These are phyloP conservation scores for Gymnodraco acuticeps DNA, from an alignment of 2,797 vertebrate genomes.

Conservation along the genomic window DNA sequence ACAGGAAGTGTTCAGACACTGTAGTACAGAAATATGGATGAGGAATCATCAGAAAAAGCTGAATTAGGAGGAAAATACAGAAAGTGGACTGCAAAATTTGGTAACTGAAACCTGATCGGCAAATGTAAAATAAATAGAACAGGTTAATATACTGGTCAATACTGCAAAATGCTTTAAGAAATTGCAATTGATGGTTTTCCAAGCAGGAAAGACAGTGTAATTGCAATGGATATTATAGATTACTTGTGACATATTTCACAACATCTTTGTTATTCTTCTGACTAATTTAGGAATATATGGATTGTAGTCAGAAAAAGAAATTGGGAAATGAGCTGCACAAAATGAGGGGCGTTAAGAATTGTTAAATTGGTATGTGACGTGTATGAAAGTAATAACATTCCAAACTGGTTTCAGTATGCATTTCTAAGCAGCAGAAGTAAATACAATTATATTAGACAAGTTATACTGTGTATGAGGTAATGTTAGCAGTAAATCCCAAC, in stretches of 20 bases:
- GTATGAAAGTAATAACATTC: neutral
- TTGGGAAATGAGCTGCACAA: neutral
- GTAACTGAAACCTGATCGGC: neutral
- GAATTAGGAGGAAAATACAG: neutral
- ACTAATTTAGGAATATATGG: neutral
- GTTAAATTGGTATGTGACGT: neutral
- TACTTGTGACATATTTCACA: neutral
- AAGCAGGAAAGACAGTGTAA: neutral
- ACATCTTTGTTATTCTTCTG: neutral
- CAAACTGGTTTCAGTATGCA: neutral
- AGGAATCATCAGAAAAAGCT: neutral
- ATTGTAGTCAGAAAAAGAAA: neutral
- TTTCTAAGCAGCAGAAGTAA: neutral
- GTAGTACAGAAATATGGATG: constrained; percentile 12
- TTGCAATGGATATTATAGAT: constrained; percentile 14
- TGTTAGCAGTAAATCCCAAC: neutral
- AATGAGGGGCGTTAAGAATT: neutral
- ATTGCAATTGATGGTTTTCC: constrained; percentile 21
- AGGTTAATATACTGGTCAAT: neutral
- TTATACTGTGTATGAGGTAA: neutral
- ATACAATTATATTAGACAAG: neutral
- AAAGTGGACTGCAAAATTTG: neutral
- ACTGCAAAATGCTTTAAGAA: constrained; percentile 1
- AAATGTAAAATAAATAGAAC: constrained; percentile 15
- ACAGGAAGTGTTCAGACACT: constrained; percentile 96